Evolutionary conservation across 2,888 invertebrate genomes (phyloP), one percentile per base, ranked within the genome.

Genomic region (Leuctra nigra): DNA sequence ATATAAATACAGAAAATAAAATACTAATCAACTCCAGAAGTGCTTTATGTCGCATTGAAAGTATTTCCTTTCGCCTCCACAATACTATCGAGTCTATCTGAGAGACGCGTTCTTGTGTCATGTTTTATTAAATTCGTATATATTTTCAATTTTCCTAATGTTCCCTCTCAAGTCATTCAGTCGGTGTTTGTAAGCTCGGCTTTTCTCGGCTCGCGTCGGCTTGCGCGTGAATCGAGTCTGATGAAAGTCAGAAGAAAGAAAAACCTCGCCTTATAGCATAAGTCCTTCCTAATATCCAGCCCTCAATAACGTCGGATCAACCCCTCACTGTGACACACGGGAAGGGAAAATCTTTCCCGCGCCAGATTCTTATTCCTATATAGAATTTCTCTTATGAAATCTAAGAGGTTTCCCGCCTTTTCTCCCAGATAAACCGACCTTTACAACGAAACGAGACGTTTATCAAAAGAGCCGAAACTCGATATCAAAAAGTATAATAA

Each of bases 231-330:
- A 29, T 29, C 20, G n/a, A 22, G 35, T 35, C 6, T 35, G 50
- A 50, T 18, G 50, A 20, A 44, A 54, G 47, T 44, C 46, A 44
- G 35, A 44, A 23, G 16, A 36, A 52, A 52, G 25, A 23, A 14
- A 14, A 25, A 52, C 44, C 20, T 35, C 50, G 18, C 50, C 50
- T 33, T 33, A 50, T 16, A 29, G 35, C 33, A 11, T 50, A 50
- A 50, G 50, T 35, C 50, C 33, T 50, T 35, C 35, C 50, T 50
- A 50, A 50, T 50, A 50, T 50, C 50, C 50, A 33, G 33, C 35
- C 29, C 22, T 50, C 50, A 50, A 50, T 50, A 50, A 50, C 18
- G 50, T 20, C 33, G 50, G 50, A 33, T 50, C 50, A 50, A 50
- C 50, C 22, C 35, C 22, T 50, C 50, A 50, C 16, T 14, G 35